Conservation (phyloP, 2,113 vertebrate genomes). For the Periophthalmodon schlosseri region DNA sequence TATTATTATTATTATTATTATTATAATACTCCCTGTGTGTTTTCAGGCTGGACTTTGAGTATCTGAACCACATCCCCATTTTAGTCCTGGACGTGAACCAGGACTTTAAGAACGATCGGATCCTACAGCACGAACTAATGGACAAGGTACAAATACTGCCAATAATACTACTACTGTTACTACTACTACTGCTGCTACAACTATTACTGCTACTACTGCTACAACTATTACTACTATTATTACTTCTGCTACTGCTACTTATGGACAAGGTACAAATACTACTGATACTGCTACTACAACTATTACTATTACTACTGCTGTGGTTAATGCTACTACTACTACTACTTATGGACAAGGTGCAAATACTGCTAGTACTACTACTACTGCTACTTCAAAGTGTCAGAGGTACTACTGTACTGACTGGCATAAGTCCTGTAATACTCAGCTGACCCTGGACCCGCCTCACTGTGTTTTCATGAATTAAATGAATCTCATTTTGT, state of each 20-base stretch:
- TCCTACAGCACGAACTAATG: constrained; percentile 79
- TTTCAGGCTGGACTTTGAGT: constrained; percentile 24
- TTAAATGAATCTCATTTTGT: not conserved
- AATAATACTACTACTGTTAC: constrained; percentile 64
- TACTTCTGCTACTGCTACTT: no score
- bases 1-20: no score
- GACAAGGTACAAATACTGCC: constrained; percentile 74
- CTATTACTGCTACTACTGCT: no score
- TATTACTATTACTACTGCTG: constrained; percentile 77
- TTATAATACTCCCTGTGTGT: not conserved
- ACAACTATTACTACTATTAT: no score
- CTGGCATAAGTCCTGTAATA: no score
- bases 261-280: no score
- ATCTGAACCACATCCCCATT: constrained; percentile 79
- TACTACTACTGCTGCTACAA: not conserved
- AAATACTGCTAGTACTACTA: not conserved
- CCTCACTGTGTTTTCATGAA: not conserved
- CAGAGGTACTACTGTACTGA: no score
- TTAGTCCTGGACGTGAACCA: constrained; percentile 82
- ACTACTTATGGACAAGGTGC: no score
- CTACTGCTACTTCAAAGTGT: no score
- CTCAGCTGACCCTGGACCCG: no score
- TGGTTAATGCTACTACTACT: no score
- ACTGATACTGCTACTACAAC: not conserved
- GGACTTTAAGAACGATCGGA: constrained; percentile 83